Evolutionary conservation across 2,113 vertebrate genomes (phyloP), one percentile per base, ranked within the genome.

Genomic region (Casuarius casuarius): DNA sequence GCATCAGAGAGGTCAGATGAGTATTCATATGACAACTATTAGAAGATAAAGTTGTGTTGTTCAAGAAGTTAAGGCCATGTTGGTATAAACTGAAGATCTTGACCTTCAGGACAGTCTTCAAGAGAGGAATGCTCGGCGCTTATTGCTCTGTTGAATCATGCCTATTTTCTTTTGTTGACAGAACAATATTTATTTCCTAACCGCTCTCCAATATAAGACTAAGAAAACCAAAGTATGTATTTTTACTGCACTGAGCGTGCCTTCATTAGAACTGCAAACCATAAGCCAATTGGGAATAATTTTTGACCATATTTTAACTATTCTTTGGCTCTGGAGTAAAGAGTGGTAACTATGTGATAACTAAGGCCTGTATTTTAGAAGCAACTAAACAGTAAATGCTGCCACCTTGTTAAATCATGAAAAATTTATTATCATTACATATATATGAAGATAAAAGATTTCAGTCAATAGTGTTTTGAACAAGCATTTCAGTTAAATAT

Each of bases 381-480:
- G 35, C 46, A 38, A 89, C 88, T 95, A 82, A 96, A 84, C 70
- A 97, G 48, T 89, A 92, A 81, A 90, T 94, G 93, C 80, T 89
- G 82, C 91, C 92, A 96, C 63, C 73, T 94, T 88, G 95, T 97
- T 98, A 97, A 98, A 98, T 97, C 89, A 97, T 97, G 94, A 98
- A 97, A 98, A 98, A 93, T 97, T 96, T 97, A 98, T 98, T 98
- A 94, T 96, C 96, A 96, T 96, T 97, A 96, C 89, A 97, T 97
- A 98, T 84, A 97, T 78, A 97, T 95, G 95, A 97, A 97, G 92
- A 93, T 97, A 97, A 97, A 97, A 97, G 72, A 96, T 97, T 95
- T 98, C 95, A 87, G 94, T 90, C 95, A 97, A 96, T 94, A 98
- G 97, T 97, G 96, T 98, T 97, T 73, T 97, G 94, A 98, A 97